Conservation (phyloP, 2,113 vertebrate genomes). For the Crotalus tigris region DNA sequence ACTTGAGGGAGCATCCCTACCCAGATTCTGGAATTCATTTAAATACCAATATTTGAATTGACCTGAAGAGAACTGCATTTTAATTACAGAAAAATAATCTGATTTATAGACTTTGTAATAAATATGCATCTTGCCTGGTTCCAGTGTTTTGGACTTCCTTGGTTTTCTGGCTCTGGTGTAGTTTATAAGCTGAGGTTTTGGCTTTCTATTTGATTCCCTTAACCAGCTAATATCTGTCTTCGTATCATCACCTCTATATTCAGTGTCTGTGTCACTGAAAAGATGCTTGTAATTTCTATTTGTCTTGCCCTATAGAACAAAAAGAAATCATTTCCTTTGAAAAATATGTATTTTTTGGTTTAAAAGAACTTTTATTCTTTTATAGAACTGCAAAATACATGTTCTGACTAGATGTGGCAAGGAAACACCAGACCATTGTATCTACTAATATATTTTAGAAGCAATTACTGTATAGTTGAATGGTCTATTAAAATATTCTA, state of each 20-base stretch:
- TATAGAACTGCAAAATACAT: not conserved
- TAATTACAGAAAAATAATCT: not conserved
- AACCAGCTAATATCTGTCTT: constrained; percentile 85
- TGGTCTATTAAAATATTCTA: not conserved
- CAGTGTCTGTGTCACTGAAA: constrained; percentile 88
- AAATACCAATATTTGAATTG: not conserved
- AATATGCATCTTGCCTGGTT: constrained; percentile 61
- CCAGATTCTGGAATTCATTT: not conserved
- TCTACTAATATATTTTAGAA: constrained; percentile 5
- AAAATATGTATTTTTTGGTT: not conserved
- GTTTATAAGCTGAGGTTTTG: constrained; percentile 75
- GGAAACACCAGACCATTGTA: not conserved
- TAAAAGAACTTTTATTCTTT: not conserved
- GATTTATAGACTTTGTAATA: not conserved
- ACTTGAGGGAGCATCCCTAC: not conserved
- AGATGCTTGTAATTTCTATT: constrained; percentile 74
- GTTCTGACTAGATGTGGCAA: not conserved
- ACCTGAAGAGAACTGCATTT: not conserved
- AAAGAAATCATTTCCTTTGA: not conserved
- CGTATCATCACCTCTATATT: constrained; percentile 72
- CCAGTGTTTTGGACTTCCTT: constrained; percentile 20
- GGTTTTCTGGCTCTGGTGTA: constrained; percentile 76
- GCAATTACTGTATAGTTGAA: not conserved
- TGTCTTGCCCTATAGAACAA: constrained; percentile 52
- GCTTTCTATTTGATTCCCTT: constrained; percentile 71